Percentiles rank a stretch among this genome's conserved stretches.
phyloP scores from a whole-genome alignment of 35 echinoderm and acorn worm species.

The Apostichopus californicus region DNA sequence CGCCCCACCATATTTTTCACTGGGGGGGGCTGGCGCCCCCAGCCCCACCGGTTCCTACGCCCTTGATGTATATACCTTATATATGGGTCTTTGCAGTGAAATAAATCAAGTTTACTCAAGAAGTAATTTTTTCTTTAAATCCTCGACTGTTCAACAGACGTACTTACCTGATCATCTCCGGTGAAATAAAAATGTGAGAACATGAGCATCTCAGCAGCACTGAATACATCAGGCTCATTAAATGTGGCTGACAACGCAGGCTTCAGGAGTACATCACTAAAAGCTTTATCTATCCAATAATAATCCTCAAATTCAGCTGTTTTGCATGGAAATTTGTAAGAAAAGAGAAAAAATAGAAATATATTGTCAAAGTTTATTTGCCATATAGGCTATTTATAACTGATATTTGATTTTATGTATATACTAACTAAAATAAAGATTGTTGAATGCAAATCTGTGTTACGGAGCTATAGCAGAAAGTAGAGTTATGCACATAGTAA shows the following conservation, averaged over 20 bases:
- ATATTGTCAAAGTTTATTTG: too few species aligned
- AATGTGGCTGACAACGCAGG: slow-evolving; percentile 51
- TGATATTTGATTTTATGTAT: too few species aligned
- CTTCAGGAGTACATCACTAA: slow-evolving; percentile 50
- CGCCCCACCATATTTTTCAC: too few species aligned
- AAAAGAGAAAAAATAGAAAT: not conserved
- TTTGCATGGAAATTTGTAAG: not conserved
- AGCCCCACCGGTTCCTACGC: too few species aligned
- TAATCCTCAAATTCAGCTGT: slow-evolving; percentile 62
- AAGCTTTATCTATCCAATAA: slow-evolving; percentile 34
- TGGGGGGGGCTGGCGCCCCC: too few species aligned
- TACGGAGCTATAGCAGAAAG: too few species aligned
- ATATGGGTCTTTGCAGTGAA: not conserved
- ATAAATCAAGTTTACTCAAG: not conserved
- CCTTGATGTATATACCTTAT: not conserved
- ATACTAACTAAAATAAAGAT: too few species aligned
- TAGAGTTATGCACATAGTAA: too few species aligned
- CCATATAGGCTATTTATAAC: too few species aligned
- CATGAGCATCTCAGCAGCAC: slow-evolving; percentile 57
- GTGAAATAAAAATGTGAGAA: slow-evolving; percentile 43
- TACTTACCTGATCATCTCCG: slow-evolving; percentile 20
- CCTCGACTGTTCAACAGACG: too few species aligned
- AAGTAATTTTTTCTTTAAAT: not conserved
- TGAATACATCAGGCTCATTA: slow-evolving; percentile 37
- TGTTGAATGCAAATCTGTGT: too few species aligned